These are phyloP conservation scores for Eudorcas thomsonii DNA, from an alignment of 2,113 vertebrate genomes.

Conservation along the genomic window DNA sequence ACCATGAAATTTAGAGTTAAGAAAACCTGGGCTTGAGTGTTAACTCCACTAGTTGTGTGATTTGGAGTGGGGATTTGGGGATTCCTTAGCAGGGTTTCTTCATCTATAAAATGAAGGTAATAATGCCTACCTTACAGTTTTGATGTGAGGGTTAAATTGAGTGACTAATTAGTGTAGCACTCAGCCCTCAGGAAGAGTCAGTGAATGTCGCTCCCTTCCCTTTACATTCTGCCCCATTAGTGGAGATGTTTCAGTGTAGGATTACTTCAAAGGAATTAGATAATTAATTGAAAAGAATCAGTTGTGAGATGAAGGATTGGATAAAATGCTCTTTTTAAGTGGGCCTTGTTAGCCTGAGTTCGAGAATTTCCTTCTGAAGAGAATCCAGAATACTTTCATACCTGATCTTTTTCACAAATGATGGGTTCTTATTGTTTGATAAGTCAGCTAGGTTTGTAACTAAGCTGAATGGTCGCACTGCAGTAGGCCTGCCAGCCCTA, in stretches of 20 bases:
- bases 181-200: not conserved
- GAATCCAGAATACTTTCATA: not conserved
- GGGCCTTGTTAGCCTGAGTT: not conserved
- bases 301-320: not conserved
- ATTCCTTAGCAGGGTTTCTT: conserved; percentile 17
- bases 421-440: not conserved
- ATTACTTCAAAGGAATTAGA: not conserved
- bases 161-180: not conserved
- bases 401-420: not conserved
- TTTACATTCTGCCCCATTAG: not conserved
- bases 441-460: not conserved
- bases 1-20: not conserved
- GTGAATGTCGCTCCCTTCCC: not conserved
- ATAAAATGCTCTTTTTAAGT: not conserved
- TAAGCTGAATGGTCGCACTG: not conserved
- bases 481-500: not conserved
- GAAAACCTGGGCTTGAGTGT: not conserved
- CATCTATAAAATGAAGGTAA: not conserved
- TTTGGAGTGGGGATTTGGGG: not conserved
- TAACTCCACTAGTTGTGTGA: not conserved
- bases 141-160: not conserved
- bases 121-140: not conserved
- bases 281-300: not conserved
- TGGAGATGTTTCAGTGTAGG: not conserved
- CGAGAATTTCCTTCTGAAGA: conserved; percentile 1